Evolutionary conservation across 1,140 invertebrate species (phyloP), one percentile per base, ranked within the genome.

Genomic region (Epicauta chinensis): DNA sequence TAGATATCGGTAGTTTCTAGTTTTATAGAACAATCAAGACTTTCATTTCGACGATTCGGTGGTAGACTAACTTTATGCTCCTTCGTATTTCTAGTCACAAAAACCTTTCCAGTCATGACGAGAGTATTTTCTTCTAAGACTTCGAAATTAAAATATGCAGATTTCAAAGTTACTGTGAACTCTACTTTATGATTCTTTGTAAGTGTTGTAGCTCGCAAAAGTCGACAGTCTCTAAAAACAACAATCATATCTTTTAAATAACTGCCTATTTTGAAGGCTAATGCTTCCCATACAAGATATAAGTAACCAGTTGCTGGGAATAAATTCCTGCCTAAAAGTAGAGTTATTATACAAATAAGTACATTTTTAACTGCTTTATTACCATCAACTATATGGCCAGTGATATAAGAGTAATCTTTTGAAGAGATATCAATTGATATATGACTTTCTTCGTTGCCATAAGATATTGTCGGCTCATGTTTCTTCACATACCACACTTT

Each of bases 251-350:
- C n/a, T n/a, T n/a, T n/a, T n/a, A n/a, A n/a, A 78, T 64, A 16
- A 41, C 41, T 84, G 61, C 80, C 78, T 74, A 91, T 81, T 68
- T 87, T 81, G n/a, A 86, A 86, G 14, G 96, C 65, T 1, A 89
- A 89, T 68, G 17, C 7, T 23, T 91, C 87, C 94, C 93, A 97
- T 0, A 89, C 89, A n/a, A 96, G 71, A 3, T 81, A 71, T 47
- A 90, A 62, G 64, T 89, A 98, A 15, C 91, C 91, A 7, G 93
- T 94, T 0, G 92, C 93, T 2, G 94, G 94, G 53, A 90, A 86
- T 0, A 97, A 66, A 56, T 89, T 86, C 60, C 92, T 81, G 62
- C 17, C 17, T 23, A 7, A 4, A 23, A 23, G 17, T 23, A 23
- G 7, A 23, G 3, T 7, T 7, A 23, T 23, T 7, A 23, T 23